Conservation (phyloP, 2,888 invertebrate species). For the Cheilosia impressa region DNA sequence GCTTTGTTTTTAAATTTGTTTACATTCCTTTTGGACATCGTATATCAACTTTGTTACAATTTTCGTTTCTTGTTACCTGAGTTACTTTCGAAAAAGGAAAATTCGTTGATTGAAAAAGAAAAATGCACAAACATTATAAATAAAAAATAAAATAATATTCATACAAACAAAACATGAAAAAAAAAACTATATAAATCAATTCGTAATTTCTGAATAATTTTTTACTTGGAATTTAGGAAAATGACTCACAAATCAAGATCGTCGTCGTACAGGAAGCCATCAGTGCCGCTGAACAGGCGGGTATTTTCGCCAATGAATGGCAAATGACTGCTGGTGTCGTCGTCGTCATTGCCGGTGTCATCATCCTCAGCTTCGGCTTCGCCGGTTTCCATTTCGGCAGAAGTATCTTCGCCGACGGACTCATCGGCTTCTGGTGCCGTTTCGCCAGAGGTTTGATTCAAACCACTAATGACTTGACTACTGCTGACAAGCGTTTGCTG, state of each 20-base stretch:
- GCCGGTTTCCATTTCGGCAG: slow-evolving; percentile 72
- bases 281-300: slow-evolving; percentile 78
- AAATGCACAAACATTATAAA: slow-evolving; percentile 50
- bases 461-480: slow-evolving; percentile 65
- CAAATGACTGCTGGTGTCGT: slow-evolving; percentile 72
- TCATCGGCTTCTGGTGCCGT: slow-evolving; percentile 67
- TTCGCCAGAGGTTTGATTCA: slow-evolving; percentile 57
- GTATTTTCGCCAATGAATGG: slow-evolving; percentile 77
- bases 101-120: slow-evolving; percentile 26
- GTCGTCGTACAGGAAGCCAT: slow-evolving; percentile 81
- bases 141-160: slow-evolving; percentile 50
- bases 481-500: slow-evolving; percentile 68
- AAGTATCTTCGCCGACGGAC: slow-evolving; percentile 69
- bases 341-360: slow-evolving; percentile 79
- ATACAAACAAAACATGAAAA: slow-evolving; percentile 64
- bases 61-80: slow-evolving; percentile 52
- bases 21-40: slow-evolving; percentile 8
- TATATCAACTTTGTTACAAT: slow-evolving; percentile 50
- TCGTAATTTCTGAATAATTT: slow-evolving; percentile 33
- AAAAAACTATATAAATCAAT: slow-evolving; percentile 35
- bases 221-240: slow-evolving; percentile 60
- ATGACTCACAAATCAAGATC: slow-evolving; percentile 82
- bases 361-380: slow-evolving; percentile 76
- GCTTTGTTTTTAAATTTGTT: slow-evolving; percentile 29
- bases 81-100: slow-evolving; percentile 46